Conservation (phyloP, 2,797 vertebrate genomes). For the Garrulus glandarius region DNA sequence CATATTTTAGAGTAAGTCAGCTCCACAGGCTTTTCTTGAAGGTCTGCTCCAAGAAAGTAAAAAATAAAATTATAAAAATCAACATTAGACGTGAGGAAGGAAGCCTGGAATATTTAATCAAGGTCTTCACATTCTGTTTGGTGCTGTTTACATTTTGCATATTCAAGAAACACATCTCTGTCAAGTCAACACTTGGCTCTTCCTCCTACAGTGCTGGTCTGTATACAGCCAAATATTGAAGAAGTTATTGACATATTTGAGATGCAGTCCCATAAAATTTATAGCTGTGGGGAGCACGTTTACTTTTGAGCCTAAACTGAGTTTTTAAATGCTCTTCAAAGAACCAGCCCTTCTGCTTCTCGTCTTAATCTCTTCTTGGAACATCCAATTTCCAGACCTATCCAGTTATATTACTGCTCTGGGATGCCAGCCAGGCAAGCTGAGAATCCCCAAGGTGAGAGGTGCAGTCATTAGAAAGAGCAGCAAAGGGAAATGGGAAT, state of each 20-base stretch:
- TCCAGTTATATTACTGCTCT: not conserved
- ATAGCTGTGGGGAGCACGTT: fast-evolving
- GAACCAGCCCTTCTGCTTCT: not conserved
- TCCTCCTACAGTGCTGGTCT: not conserved
- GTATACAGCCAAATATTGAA: not conserved
- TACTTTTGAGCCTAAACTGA: not conserved
- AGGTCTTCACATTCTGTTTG: conserved; percentile 14
- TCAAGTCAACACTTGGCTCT: conserved; percentile 1
- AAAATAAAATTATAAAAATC: conserved; percentile 23
- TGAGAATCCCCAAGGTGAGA: fast-evolving
- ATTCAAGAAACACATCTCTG: not conserved
- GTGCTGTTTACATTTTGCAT: conserved; percentile 1
- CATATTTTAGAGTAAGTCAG: conserved; percentile 19
- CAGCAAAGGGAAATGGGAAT: not conserved
- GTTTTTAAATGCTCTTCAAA: not conserved
- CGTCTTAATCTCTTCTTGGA: not conserved
- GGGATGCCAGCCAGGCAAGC: not conserved
- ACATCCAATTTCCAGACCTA: not conserved
- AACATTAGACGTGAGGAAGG: conserved; percentile 2
- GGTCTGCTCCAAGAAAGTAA: conserved; percentile 17
- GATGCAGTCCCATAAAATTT: not conserved
- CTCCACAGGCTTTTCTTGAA: conserved; percentile 33
- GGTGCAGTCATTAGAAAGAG: not conserved
- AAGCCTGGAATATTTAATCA: conserved; percentile 40
- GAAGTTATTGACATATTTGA: not conserved